Evolutionary conservation across 2,888 invertebrate species (phyloP), one percentile per base, ranked within the genome.

Genomic region (Xestia c-nigrum): DNA sequence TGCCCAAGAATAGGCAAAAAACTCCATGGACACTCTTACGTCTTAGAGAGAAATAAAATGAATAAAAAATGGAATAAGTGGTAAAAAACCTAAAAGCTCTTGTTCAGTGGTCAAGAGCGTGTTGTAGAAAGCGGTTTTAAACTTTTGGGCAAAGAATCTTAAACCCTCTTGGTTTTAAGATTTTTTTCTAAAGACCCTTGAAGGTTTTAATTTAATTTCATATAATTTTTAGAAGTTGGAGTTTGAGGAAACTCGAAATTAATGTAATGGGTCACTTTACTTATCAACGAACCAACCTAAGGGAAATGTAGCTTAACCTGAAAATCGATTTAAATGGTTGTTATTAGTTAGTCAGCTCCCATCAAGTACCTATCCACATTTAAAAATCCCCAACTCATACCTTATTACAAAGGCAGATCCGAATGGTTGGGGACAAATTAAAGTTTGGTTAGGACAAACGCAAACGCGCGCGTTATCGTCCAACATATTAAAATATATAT

Each of bases 401-500:
- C 72, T 81, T 57, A 78, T 81, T 85, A 85, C 72, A 87, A 85
- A 87, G 72, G 85, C 75, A 47, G 16, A 77, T 69, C 67, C 72
- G 69, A 78, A 78, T 81, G 81, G 78, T 72, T 16, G 68, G 66
- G 77, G 76, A 81, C 85, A 87, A 87, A 87, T 85, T 85, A 85
- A 85, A 87, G 85, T 85, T 85, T 85, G 85, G 82, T 87, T 85
- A 85, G 85, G 87, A 85, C 78, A 65, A 70, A 75, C 71, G 65
- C 76, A 76, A 78, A 81, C 69, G 72, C 61, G 57, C 61, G n/a
- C 55, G 59, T 68, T 69, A 59, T 70, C 46, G 61, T 50, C 19
- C 52, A 21, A 70, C 74, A 66, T 74, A 83, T 81, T 74, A 77
- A 78, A 72, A 76, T 74, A 72, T 74, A 85, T 68, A 78, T 87